These are phyloP conservation scores for Panthera leo DNA, from an alignment of 2,113 vertebrate genomes.

Conservation along the genomic window DNA sequence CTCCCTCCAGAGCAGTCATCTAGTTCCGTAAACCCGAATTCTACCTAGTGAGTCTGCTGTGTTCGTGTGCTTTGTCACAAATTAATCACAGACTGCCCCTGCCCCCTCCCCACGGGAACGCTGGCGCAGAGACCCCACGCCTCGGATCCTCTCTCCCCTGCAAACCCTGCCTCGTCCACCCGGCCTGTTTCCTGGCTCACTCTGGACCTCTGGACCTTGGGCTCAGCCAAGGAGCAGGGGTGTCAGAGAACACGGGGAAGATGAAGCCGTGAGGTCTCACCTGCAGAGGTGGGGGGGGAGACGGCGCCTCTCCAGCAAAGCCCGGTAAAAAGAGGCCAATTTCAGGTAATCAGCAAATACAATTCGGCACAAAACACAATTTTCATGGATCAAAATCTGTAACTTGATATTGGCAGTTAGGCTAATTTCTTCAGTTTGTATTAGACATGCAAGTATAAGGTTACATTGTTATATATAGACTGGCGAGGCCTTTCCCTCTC, in stretches of 20 bases:
- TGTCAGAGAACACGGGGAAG: slow-evolving; percentile 46
- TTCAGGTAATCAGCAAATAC: slow-evolving; percentile 84
- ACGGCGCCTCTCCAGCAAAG: slow-evolving; percentile 77
- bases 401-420: slow-evolving; percentile 82
- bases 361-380: slow-evolving; percentile 87
- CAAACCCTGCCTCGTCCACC: neutral
- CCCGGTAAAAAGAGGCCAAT: slow-evolving; percentile 80
- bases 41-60: neutral
- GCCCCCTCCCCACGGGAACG: neutral
- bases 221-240: slow-evolving; percentile 67
- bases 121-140: neutral
- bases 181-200: slow-evolving; percentile 48
- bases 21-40: neutral
- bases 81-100: neutral
- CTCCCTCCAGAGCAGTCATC: neutral
- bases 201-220: slow-evolving; percentile 65
- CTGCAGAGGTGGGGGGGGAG: slow-evolving; percentile 17
- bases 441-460: slow-evolving; percentile 92
- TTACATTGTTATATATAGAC: slow-evolving; percentile 87
- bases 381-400: slow-evolving; percentile 85
- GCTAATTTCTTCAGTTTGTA: slow-evolving; percentile 84
- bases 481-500: slow-evolving; percentile 67
- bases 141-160: neutral
- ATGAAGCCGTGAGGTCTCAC: slow-evolving; percentile 69
- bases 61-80: neutral